Conservation (phyloP, 2,888 invertebrate species). For the Eristalinus aeneus region DNA sequence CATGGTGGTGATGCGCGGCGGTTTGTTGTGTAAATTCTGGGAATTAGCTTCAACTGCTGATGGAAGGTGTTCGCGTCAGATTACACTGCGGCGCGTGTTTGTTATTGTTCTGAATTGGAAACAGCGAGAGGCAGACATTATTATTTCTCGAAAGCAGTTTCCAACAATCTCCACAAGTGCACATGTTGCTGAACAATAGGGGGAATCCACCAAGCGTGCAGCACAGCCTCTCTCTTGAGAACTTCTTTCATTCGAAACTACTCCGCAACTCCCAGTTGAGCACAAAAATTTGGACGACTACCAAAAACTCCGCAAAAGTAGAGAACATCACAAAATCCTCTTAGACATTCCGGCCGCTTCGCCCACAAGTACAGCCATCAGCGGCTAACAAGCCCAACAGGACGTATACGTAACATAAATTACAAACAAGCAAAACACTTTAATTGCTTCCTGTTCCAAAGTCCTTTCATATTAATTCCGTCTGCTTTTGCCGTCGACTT, state of each 20-base stretch:
- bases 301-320: conserved; percentile 8
- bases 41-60: neutral
- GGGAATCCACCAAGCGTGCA: too few relatives aligned
- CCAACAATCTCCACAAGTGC: too few relatives aligned
- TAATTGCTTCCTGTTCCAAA: conserved; percentile 41
- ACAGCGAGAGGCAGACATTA: too few relatives aligned
- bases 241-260: neutral
- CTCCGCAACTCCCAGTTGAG: neutral
- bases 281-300: conserved; percentile 28
- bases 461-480: conserved; percentile 15
- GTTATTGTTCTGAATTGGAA: neutral
- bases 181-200: too few relatives aligned
- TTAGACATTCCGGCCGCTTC: neutral
- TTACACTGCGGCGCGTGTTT: neutral
- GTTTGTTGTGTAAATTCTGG: neutral
- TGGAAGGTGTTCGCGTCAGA: neutral
- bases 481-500: neutral
- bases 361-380: neutral
- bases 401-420: conserved; percentile 51
- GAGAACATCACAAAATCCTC: conserved; percentile 25
- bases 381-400: conserved; percentile 35
- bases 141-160: too few relatives aligned
- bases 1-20: neutral
- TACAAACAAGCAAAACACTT: conserved; percentile 51
- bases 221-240: too few relatives aligned